phyloP scores from a whole-genome alignment of 2,113 vertebrate species.

The Pogona vitticeps region DNA sequence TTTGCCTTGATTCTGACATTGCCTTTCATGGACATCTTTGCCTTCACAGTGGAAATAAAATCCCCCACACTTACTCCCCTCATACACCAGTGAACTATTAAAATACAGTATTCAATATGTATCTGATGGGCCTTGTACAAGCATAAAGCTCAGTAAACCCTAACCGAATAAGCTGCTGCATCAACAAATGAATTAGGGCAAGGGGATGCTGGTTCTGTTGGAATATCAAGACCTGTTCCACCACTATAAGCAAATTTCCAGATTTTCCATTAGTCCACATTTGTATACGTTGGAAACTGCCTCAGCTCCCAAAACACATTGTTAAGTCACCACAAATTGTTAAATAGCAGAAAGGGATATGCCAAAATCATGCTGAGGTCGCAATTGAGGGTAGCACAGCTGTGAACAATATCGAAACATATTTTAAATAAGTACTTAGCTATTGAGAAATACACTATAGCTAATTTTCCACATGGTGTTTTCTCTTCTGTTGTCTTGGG shows the following conservation, averaged over 20 bases:
- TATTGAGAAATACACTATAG: not conserved
- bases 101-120: not conserved
- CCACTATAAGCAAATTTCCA: not conserved
- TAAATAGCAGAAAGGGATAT: not conserved
- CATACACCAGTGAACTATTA: not conserved
- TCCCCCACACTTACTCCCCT: not conserved
- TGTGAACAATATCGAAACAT: not conserved
- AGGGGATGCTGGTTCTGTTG: not conserved
- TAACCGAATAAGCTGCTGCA: not conserved
- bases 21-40: conserved; percentile 7
- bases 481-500: not conserved
- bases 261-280: not conserved
- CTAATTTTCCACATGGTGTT: not conserved
- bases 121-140: not conserved
- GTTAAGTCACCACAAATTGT: not conserved
- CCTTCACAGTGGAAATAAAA: not conserved
- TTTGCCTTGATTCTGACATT: conserved; percentile 7
- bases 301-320: not conserved
- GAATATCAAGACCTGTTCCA: not conserved
- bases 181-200: not conserved
- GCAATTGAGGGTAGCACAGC: not conserved
- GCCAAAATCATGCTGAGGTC: too few species aligned
- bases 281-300: not conserved
- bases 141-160: not conserved
- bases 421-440: not conserved